These are phyloP conservation scores for Indicator maculatus DNA, from an alignment of 2,113 vertebrate species.

Conservation along the genomic window DNA sequence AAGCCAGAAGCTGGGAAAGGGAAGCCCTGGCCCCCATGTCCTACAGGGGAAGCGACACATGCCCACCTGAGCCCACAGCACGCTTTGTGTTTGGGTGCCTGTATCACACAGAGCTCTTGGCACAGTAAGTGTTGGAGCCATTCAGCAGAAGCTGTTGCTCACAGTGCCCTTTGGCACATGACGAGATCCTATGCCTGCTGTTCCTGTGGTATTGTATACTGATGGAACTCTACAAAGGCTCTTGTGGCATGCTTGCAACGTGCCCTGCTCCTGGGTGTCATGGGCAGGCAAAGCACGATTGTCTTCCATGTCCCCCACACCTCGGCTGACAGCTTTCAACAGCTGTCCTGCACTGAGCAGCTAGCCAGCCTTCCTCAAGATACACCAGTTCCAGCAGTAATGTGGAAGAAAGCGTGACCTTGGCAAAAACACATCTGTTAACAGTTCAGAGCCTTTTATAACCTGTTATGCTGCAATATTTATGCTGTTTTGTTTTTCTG, in stretches of 20 bases:
- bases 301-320: not conserved
- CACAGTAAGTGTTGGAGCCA: accelerated
- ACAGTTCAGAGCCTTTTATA: not conserved
- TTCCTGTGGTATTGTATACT: not conserved
- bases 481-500: not conserved
- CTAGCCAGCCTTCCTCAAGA: not conserved
- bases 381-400: not conserved
- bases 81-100: accelerated
- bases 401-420: not conserved
- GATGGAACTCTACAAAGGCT: not conserved
- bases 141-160: accelerated
- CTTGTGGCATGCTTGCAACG: accelerated
- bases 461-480: not conserved
- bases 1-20: not conserved
- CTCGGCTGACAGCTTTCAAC: accelerated
- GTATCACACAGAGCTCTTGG: not conserved
- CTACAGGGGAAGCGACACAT: accelerated
- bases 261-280: not conserved
- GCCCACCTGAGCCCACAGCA: not conserved
- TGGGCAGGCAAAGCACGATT: not conserved
- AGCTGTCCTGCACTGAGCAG: accelerated
- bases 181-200: not conserved
- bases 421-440: not conserved
- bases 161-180: not conserved
- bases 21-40: accelerated